Percentiles rank a stretch among this genome's conserved stretches.
Conservation (phyloP, 2,888 invertebrate species). For the Ophion costatus region DNA sequence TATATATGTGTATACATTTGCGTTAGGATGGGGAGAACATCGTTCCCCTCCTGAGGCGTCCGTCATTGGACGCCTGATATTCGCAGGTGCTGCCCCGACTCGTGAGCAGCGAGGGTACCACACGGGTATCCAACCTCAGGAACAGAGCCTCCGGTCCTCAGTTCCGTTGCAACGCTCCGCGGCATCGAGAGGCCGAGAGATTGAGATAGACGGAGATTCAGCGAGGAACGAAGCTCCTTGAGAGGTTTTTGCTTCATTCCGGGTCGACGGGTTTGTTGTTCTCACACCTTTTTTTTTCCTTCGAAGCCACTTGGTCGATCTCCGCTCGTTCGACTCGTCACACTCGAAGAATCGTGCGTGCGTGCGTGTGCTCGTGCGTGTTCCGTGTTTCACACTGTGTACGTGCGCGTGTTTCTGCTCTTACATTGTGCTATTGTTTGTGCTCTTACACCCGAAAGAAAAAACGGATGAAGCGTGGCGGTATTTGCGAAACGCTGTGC, state of each 20-base stretch:
- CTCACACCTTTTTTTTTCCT: conserved; percentile 7
- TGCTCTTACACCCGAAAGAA: not conserved
- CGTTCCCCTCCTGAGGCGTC: conserved; percentile 47
- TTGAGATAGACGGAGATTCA: conserved; percentile 63
- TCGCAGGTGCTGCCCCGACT: conserved; percentile 80
- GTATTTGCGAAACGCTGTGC: not conserved
- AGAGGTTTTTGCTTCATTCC: conserved; percentile 28
- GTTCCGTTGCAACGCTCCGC: conserved; percentile 71
- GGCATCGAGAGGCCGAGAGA: conserved; percentile 52
- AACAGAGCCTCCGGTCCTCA: conserved; percentile 62
- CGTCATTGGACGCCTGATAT: conserved; percentile 60
- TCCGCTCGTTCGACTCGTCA: conserved; percentile 27
- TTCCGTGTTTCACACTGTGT: not conserved
- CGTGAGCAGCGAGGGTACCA: conserved; percentile 70
- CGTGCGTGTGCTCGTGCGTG: not conserved
- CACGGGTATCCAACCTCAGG: conserved; percentile 57
- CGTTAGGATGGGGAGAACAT: conserved; percentile 13
- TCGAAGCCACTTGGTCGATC: conserved; percentile 1
- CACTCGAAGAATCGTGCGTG: not conserved
- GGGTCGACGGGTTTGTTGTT: conserved; percentile 25
- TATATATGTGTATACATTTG: not conserved
- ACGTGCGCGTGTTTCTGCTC: conserved; percentile 6
- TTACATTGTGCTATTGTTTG: too few species aligned
- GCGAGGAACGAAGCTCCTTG: conserved; percentile 68
- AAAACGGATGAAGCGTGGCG: not conserved